Evolutionary conservation across 2,797 vertebrate genomes (phyloP), one percentile per base, ranked within the genome.

Genomic region (Hippopotamyrus pictus): DNA sequence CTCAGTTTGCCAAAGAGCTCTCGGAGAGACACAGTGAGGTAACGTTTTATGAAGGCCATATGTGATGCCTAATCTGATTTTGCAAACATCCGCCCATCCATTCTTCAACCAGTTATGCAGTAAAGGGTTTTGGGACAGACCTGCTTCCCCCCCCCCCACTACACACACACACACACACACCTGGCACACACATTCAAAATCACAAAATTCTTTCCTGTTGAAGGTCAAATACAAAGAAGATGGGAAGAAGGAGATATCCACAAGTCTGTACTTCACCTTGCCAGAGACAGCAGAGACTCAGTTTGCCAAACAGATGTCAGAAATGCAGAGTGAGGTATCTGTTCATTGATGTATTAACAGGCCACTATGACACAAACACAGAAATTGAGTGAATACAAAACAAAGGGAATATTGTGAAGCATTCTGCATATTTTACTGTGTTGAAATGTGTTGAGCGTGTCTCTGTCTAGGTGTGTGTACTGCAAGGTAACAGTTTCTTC

Each of bases 201-300:
- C 25, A 37, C 17, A 19, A 79, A 69, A 41, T 19, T n/a, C 37
- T 50, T 59, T 25, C 41, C 37, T 19, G 25, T 89, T 62, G 11
- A 93, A 98, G 98, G 92, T 96, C 84, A 97, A 97, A 90, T 99
- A 99, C 92, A 97, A 95, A 92, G 95, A 96, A 85, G 93, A 89
- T 90, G 92, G 94, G 12, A 94, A 89, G 89, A 90, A 90, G 90
- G 69, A 62, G 0, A 88, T 92, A 91, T 88, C 90, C 0, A 91
- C 91, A 90, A 95, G 92, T 54, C 5, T 95, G 69, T 96, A 93
- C 90, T 89, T 94, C 87, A 94, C 92, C 91, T 93, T 96, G 44
- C 94, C 95, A 0, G 93, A 94, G 51, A 96, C 95, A 14, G 88
- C 91, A 0, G 93, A 95, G 90, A 96, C 92, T 6, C 93, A 94